These are phyloP conservation scores for Podarcis cretensis DNA, from an alignment of 2,113 vertebrate species.

Conservation along the genomic window DNA sequence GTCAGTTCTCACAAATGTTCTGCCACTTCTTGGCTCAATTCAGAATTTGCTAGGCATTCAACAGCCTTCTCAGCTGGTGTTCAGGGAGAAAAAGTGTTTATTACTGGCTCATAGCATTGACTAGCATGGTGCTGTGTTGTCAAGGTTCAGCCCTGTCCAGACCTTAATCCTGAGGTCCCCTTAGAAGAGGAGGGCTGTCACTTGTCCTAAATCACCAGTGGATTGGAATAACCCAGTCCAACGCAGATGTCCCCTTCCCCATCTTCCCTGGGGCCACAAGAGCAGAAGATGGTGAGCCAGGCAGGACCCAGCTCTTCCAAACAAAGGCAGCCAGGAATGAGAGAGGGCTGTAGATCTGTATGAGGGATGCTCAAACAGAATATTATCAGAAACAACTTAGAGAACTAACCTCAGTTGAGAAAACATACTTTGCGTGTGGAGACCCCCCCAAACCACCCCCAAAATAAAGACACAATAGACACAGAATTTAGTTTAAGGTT, in stretches of 20 bases:
- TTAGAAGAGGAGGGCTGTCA: no score
- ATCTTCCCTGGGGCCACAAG: neutral
- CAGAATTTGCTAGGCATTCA: neutral
- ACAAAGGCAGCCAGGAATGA: neutral
- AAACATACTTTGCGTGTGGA: neutral
- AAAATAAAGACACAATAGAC: no score
- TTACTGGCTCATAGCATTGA: neutral
- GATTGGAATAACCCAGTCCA: no score
- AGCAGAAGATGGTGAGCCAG: neutral
- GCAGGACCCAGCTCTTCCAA: neutral
- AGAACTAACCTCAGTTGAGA: neutral
- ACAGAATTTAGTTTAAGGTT: no score
- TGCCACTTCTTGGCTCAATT: neutral
- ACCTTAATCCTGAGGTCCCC: no score
- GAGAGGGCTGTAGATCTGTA: neutral
- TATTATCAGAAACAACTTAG: neutral
- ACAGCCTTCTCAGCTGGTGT: neutral
- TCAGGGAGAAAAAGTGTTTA: neutral
- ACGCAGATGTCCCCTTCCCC: no score
- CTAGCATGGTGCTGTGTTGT: no score
- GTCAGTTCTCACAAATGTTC: neutral
- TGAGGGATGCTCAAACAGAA: neutral
- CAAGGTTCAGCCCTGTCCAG: no score
- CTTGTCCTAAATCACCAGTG: no score
- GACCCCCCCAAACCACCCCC: no score